Evolutionary conservation across 2,797 vertebrate genomes (phyloP), one percentile per base, ranked within the genome.

Genomic region (Enteromius trimaculatus): DNA sequence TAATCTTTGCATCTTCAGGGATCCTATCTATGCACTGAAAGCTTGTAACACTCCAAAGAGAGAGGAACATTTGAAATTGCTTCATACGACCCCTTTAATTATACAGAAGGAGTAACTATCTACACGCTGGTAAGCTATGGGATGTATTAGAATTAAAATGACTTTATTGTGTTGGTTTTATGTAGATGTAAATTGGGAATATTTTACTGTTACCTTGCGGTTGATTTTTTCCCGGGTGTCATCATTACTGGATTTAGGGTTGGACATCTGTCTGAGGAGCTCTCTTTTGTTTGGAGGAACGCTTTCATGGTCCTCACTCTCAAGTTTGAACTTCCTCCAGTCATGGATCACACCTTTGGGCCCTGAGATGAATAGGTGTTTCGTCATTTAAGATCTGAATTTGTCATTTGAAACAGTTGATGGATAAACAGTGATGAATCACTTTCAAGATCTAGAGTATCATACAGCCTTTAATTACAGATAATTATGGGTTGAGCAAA

Each of bases 341-440:
- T 99, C 98, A 83, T 96, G 94, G 91, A 99, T 99, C 84, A 99
- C 98, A 6, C 98, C 98, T 92, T 99, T 99, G 82, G 98, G 98
- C 72, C 98, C 98, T 99, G 84, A n/a, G 47, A 71, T n/a, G 13
- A 77, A 75, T 44, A 72, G 3, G 8, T 37, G 72, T 53, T 49
- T 66, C 23, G 23, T 42, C 17, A 53, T 66, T 62, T 58, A 60
- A 10, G 13, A 19, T 29, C 42, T 34, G 14, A 62, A 29, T 62
- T 62, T 29, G 60, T 29, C 47, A 6, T 55, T 74, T 29, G 2
- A 71, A 29, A 34, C 17, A 29, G 44, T 78, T 78, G 44, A n/a
- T 66, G 26, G 4, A 42, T 69, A 6, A 14, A 79, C 51, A 39
- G 0, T 47, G 37, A 44, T 19, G 44, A 78, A 31, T 6, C 9